Evolutionary conservation across 2,113 vertebrate genomes (phyloP), one percentile per base, ranked within the genome.

Genomic region (Pelecanoides urinatrix): DNA sequence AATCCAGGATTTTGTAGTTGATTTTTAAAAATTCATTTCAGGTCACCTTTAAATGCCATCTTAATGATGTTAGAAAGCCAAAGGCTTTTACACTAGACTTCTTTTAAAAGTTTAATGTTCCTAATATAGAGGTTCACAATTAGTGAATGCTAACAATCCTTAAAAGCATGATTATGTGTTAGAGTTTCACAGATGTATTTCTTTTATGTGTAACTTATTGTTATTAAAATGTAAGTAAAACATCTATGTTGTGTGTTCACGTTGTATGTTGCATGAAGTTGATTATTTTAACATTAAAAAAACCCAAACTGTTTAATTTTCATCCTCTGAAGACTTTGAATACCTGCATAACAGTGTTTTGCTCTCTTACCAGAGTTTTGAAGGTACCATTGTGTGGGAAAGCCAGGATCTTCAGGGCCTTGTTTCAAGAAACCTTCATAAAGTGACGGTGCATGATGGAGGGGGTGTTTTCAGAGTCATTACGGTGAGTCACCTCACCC

Each of bases 371-470:
- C 98, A 99, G 99, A 99, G 99, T 71, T 99, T 99, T 92, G 99
- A 99, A 98, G 99, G 99, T n/a, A 99, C 98, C 4, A 98, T 99
- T 74, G 98, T 99, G 45, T 99, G 99, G 99, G 99, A 99, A 94
- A 99, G 98, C 95, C 98, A 98, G 86, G 99, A 99, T 96, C 96
- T 97, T 22, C 97, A 98, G 22, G 98, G 98, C 29, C 94, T 99
- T 40, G 97, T 98, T 93, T 98, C 98, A 38, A 97, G 98, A 94
- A 98, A 99, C 91, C 98, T 99, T 27, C 98, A 98, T 56, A 98
- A 96, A 61, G 98, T 99, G 94, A 94, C 95, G 34, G 98, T 99
- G 82, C 99, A 98, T 32, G 98, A 98, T 44, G 99, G 99, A 72
- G 99, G 99, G 26, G 99, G 99, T 9, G 98, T 99, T 74, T 98